Base-by-base conservation (phyloP, 2,888 invertebrate species). In the Tryphoninae sp. region DNA sequence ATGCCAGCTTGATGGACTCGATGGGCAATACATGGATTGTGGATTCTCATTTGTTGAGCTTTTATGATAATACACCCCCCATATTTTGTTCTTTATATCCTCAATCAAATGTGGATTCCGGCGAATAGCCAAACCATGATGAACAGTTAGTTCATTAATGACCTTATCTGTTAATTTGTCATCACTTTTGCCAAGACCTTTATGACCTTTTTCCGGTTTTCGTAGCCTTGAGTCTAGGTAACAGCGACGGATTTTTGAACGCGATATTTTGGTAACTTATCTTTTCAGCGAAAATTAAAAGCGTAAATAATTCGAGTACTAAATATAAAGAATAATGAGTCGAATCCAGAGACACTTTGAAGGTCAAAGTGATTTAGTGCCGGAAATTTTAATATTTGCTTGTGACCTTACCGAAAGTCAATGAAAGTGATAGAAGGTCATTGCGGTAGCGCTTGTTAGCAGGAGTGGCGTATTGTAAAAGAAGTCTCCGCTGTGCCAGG, bases 121-220 rank as follows among this genome's bases (percentile, higher is more conserved):
- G 22, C 73, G 42, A 45, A 80, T 80, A 7, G 59, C 49, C 8
- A 61, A 62, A 23, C 61, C 72, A 19, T 61, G 62, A 22, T 61
- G 62, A 9, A 49, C 9, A 16, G 72, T 61, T 7, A 72, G 7
- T 33, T 61, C 51, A 49, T 53, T 49, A 11, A 80, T 82, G 2
- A 77, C 11, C 49, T 80, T 61, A 42, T 67, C 72, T 4, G 82
- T 77, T 8, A 82, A 49, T 76, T 80, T 82, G 9, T 33, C 75
- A 61, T 53, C 62, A n/a, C 65, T 72, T 71, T 69, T 77, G 8
- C 80, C 72, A 55, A 79, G 8, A 13, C 71, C 33, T 42, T 55
- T 68, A 74, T 68, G 55, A 8, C 78, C 58, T 51, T 74, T 72
- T 53, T 71, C 71, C 19, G 16, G 65, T 19, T 19, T 65, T 22